phyloP scores from a whole-genome alignment of 2,113 vertebrate genomes.

The Mustela nigripes region DNA sequence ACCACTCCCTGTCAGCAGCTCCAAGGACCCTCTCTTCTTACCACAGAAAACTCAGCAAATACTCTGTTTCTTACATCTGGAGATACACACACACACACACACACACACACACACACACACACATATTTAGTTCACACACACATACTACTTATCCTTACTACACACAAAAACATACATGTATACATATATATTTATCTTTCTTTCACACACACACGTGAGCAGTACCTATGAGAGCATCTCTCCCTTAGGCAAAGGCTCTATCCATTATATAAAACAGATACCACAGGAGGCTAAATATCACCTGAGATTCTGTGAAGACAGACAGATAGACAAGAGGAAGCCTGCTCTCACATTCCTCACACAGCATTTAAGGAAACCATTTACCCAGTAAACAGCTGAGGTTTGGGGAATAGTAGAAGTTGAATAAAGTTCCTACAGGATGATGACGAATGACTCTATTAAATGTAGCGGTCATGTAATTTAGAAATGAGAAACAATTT shows the following conservation, averaged over 20 bases:
- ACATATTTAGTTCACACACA: background rate
- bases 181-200: background rate
- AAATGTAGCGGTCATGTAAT: background rate
- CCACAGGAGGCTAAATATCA: background rate
- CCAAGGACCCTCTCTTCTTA: background rate
- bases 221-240: background rate
- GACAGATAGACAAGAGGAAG: background rate
- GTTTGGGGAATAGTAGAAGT: background rate
- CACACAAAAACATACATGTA: slow-evolving; percentile 4
- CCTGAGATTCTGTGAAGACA: background rate
- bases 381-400: background rate
- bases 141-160: background rate
- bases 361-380: background rate
- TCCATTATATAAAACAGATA: background rate
- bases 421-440: slow-evolving; percentile 1
- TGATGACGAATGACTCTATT: background rate
- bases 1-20: background rate
- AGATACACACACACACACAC: background rate
- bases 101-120: background rate
- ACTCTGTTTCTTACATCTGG: background rate
- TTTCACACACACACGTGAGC: background rate
- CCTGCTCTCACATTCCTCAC: background rate
- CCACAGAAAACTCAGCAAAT: background rate
- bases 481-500: slow-evolving; percentile 50
- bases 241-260: slow-evolving; percentile 26